phyloP scores from a whole-genome alignment of 2,888 invertebrate genomes.

The Pemphredon lugubris region DNA sequence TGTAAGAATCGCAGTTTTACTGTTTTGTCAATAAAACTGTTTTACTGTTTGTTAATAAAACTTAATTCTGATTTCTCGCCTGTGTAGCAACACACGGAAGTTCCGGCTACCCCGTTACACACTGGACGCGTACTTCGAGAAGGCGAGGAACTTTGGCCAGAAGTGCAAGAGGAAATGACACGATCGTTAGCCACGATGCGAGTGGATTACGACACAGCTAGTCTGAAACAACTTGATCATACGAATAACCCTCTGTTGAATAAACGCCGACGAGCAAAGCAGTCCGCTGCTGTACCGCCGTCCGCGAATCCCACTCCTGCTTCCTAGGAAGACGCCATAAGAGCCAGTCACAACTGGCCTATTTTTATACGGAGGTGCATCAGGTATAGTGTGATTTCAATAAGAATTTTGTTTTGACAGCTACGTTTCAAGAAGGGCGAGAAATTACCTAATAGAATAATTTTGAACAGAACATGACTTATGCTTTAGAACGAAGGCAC shows the following conservation, averaged over 20 bases:
- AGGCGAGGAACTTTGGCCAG: slow-evolving; percentile 96
- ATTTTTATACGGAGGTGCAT: slow-evolving; percentile 67
- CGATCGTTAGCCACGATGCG: slow-evolving; percentile 98
- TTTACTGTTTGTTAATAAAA: not conserved
- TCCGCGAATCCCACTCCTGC: slow-evolving; percentile 71
- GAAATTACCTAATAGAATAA: slow-evolving; percentile 21
- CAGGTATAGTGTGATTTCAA: slow-evolving; percentile 63
- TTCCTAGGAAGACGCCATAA: slow-evolving; percentile 66
- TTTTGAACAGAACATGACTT: slow-evolving; percentile 24
- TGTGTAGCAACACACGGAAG: slow-evolving; percentile 88
- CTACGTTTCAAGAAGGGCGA: slow-evolving; percentile 46
- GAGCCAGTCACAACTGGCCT: slow-evolving; percentile 55
- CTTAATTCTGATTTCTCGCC: not conserved
- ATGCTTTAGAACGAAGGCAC: not conserved
- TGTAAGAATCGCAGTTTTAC: slow-evolving; percentile 82
- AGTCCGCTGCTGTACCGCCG: slow-evolving; percentile 55
- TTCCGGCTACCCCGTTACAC: slow-evolving; percentile 97
- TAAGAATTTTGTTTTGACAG: slow-evolving; percentile 69
- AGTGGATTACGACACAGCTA: slow-evolving; percentile 96
- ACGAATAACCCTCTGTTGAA: slow-evolving; percentile 96
- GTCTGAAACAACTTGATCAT: slow-evolving; percentile 94
- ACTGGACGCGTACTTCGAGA: slow-evolving; percentile 94
- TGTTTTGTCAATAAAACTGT: not conserved
- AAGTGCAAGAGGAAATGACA: slow-evolving; percentile 99
- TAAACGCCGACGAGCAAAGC: slow-evolving; percentile 84